A percentile compares a stretch with the other conserved stretches of the same genome.
These are phyloP conservation scores for Pitta sordida DNA, from an alignment of 2,113 vertebrate species.

Conservation along the genomic window DNA sequence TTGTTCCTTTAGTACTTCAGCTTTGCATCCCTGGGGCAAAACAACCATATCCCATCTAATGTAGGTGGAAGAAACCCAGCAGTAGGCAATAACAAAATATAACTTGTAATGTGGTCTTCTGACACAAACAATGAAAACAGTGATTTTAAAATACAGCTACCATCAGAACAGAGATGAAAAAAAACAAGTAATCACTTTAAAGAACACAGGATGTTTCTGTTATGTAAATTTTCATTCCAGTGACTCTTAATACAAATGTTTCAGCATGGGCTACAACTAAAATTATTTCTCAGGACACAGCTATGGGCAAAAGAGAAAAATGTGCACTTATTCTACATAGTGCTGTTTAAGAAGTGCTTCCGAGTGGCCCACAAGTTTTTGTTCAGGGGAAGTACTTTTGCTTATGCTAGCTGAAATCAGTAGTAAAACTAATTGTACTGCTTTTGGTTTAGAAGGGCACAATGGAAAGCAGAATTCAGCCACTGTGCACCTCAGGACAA, in stretches of 20 bases:
- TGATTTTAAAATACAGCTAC: neutral
- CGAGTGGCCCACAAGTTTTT: neutral
- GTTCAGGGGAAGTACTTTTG: neutral
- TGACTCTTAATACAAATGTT: neutral
- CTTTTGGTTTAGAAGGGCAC: neutral
- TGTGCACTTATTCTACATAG: neutral
- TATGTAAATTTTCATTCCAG: neutral
- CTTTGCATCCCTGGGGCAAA: slow-evolving; percentile 39
- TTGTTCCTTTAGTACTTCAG: slow-evolving; percentile 55
- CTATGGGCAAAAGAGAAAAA: neutral
- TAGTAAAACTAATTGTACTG: neutral
- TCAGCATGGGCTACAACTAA: neutral
- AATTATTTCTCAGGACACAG: neutral
- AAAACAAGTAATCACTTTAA: neutral
- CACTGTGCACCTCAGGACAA: neutral
- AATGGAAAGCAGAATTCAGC: neutral
- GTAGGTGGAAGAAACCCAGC: neutral
- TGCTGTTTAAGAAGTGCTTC: neutral
- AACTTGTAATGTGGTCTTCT: neutral
- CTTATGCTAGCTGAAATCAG: neutral
- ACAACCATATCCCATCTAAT: slow-evolving; percentile 11
- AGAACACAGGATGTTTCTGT: neutral
- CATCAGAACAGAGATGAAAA: neutral
- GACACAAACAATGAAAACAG: neutral
- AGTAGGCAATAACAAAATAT: neutral